These are phyloP conservation scores for Silvanus unidentatus DNA, from an alignment of 2,888 invertebrate genomes.

Conservation along the genomic window DNA sequence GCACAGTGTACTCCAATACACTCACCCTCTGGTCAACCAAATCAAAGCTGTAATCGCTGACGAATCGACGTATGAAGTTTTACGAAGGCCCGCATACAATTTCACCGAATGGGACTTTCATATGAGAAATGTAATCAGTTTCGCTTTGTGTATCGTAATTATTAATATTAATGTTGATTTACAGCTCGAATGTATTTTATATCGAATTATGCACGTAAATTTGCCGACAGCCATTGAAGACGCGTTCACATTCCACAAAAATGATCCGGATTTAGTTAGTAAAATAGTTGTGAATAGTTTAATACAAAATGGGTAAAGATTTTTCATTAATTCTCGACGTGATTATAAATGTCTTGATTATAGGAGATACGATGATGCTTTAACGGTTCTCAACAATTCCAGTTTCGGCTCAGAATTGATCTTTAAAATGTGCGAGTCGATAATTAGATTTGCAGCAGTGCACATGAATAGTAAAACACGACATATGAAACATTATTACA, in stretches of 20 bases:
- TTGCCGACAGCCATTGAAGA: slow-evolving; percentile 41
- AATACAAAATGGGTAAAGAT: slow-evolving; percentile 37
- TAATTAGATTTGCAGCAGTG: too few relatives aligned
- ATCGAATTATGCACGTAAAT: slow-evolving; percentile 37
- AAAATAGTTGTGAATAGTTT: slow-evolving; percentile 34
- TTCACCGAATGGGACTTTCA: slow-evolving; percentile 27
- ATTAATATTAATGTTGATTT: too few relatives aligned
- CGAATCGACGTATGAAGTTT: slow-evolving; percentile 44
- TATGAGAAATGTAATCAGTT: not conserved
- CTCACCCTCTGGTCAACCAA: slow-evolving; percentile 38
- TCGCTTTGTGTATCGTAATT: too few relatives aligned
- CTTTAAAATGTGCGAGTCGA: too few relatives aligned
- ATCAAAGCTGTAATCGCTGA: slow-evolving; percentile 41
- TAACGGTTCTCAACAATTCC: slow-evolving; percentile 34
- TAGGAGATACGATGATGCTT: slow-evolving; percentile 34
- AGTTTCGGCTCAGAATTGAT: slow-evolving; percentile 6
- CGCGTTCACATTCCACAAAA: slow-evolving; percentile 31
- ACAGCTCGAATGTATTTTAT: slow-evolving; percentile 34
- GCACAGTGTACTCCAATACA: slow-evolving; percentile 23
- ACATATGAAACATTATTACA: too few relatives aligned
- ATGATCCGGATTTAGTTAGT: slow-evolving; percentile 30
- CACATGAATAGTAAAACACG: too few relatives aligned
- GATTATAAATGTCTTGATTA: slow-evolving; percentile 1
- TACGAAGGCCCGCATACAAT: slow-evolving; percentile 46
- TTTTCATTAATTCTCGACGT: slow-evolving; percentile 1